phyloP scores from a whole-genome alignment of 2,113 vertebrate genomes.

The Smithornis capensis region DNA sequence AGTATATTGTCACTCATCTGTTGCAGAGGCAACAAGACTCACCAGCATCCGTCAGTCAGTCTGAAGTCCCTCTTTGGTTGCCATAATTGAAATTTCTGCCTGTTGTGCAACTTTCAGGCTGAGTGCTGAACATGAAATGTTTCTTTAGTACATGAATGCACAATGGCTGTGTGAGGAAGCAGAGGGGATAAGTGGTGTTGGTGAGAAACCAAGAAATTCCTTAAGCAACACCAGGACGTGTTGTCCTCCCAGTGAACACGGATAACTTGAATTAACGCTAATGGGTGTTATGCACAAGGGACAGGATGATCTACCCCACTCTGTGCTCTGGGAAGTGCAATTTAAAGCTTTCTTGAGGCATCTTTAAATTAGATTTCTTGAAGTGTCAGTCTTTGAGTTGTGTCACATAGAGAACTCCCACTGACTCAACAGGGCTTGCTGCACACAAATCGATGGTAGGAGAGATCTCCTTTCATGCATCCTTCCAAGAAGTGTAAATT shows the following conservation, averaged over 20 bases:
- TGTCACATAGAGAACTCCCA: not conserved
- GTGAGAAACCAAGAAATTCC: not conserved
- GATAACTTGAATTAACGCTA: not conserved
- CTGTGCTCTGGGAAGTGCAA: conserved; percentile 1
- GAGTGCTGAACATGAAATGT: not conserved
- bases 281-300: not conserved
- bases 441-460: not conserved
- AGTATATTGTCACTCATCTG: not conserved
- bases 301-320: not conserved
- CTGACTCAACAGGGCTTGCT: not conserved
- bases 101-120: not conserved
- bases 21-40: not conserved
- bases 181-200: not conserved
- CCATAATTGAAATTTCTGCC: not conserved
- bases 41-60: not conserved
- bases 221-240: not conserved
- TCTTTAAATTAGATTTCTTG: conserved; percentile 13
- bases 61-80: not conserved
- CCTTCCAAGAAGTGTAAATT: not conserved
- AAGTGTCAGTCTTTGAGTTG: not conserved
- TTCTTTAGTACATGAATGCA: not conserved
- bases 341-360: conserved; percentile 46
- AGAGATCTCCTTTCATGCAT: not conserved
- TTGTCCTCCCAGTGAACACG: not conserved
- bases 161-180: not conserved